Base-by-base conservation (phyloP, 2,888 invertebrate species). In the Syrista parreyssii region DNA sequence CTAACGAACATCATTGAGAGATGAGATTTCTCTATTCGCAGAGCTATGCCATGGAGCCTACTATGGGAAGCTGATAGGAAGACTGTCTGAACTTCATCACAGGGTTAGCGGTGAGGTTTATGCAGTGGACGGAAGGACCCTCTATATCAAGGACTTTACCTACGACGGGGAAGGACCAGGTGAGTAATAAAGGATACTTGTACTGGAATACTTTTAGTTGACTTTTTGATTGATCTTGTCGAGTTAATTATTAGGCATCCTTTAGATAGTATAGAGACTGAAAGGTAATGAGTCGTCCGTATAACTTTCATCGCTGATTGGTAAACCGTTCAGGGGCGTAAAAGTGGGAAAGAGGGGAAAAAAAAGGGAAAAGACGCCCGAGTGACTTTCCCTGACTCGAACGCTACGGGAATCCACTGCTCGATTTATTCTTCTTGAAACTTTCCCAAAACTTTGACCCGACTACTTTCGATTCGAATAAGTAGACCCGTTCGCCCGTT, bases 121-220 rank as follows among this genome's bases (percentile, higher is more conserved):
- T 92, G 97, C 97, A 9, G 97, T 98, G 0, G 98, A 98, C 92
- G 95, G 96, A 75, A 93, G 97, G 87, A 98, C 98, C 75, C 92
- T 98, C 79, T 97, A 96, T 92, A 93, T 98, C 86, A 95, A 96
- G 91, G 96, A 96, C 92, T 97, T 98, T 92, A 96, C 95, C 83
- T 98, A 98, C 91, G 98, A 98, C 88, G 98, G 98, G 79, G 96
- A 96, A 91, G 98, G 97, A 75, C 97, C 98, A 90, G 96, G 97
- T 97, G 87, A 91, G 91, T 89, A 23, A 23, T 55, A 23, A 55
- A 55, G 4, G 23, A 55, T 55, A 15, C 55, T 23, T 23, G 6
- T 23, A 55, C 23, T 23, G 23, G 55, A 2, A 23, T 55, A 55
- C 9, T 55, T 23, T 55, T 23, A 23, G 9, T 23, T 55, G 6